Evolutionary conservation across 2,888 invertebrate species (phyloP).

Genomic region (Cistogaster globosa): DNA sequence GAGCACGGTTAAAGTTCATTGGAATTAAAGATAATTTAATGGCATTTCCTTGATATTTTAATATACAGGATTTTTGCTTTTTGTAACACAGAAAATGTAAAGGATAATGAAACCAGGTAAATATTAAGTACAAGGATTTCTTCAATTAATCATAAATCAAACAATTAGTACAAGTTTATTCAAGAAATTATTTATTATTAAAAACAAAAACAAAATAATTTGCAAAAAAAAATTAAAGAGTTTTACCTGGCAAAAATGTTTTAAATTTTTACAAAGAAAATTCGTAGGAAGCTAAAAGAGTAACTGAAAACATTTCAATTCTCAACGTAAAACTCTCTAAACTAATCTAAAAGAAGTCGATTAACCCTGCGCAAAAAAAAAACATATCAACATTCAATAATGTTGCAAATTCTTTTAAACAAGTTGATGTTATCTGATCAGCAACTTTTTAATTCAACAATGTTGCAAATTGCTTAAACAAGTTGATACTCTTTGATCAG

Average conservation of each 20-base stretch:
- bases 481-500: too few species aligned
- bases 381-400: too few species aligned
- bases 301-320: too few species aligned
- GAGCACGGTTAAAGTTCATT: constrained; percentile 61
- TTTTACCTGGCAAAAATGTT: neutral
- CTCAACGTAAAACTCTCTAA: too few species aligned
- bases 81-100: neutral
- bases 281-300: too few species aligned
- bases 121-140: neutral
- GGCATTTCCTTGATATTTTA: constrained; percentile 44
- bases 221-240: neutral
- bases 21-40: constrained; percentile 61
- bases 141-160: neutral
- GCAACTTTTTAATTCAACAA: too few species aligned
- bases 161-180: neutral
- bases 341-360: too few species aligned
- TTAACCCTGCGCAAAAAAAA: too few species aligned
- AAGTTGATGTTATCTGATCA: too few species aligned
- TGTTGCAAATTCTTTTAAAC: too few species aligned
- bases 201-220: neutral
- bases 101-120: constrained; percentile 27
- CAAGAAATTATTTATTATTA: neutral
- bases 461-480: too few species aligned
- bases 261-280: too few species aligned
- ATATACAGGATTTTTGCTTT: constrained; percentile 8